Conservation (phyloP, 2,888 invertebrate species). For the Coelopa pilipes region DNA sequence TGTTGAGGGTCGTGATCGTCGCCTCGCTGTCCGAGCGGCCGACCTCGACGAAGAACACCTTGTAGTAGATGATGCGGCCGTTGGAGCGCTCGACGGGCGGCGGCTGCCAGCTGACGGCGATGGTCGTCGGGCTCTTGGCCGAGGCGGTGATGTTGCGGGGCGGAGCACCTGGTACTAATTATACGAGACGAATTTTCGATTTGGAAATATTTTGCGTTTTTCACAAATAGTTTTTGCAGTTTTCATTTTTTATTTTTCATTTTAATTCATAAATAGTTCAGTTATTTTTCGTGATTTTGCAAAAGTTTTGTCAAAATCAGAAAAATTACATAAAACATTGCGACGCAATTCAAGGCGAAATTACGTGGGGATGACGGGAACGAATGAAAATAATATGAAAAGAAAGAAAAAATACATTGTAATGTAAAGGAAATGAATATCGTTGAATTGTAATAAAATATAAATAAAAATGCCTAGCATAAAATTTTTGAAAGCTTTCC, state of each 20-base stretch:
- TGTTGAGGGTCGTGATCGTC: conserved; percentile 81
- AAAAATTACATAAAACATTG: neutral
- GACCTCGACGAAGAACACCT: conserved; percentile 88
- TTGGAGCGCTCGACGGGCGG: conserved; percentile 91
- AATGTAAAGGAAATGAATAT: conserved; percentile 33
- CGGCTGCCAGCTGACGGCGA: conserved; percentile 92
- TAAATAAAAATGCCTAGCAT: conserved; percentile 38
- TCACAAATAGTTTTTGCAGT: conserved; percentile 31
- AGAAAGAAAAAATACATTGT: conserved; percentile 46
- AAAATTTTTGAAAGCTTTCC: conserved; percentile 47
- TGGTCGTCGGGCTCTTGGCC: conserved; percentile 88
- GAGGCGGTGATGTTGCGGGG: conserved; percentile 92
- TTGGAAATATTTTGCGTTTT: conserved; percentile 43
- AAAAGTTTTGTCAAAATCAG: neutral
- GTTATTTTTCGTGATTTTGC: neutral
- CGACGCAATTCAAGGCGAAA: neutral
- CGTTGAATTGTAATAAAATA: conserved; percentile 37
- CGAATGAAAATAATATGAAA: conserved; percentile 50
- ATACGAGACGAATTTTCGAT: conserved; percentile 41
- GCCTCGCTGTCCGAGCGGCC: conserved; percentile 88
- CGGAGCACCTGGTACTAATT: conserved; percentile 93
- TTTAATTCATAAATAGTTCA: neutral
- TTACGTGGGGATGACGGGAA: conserved; percentile 34
- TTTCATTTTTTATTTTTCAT: conserved; percentile 32
- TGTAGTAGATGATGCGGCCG: conserved; percentile 94